Evolutionary conservation across 2,797 vertebrate genomes (phyloP), one percentile per base, ranked within the genome.

Genomic region (Tenualosa ilisha): DNA sequence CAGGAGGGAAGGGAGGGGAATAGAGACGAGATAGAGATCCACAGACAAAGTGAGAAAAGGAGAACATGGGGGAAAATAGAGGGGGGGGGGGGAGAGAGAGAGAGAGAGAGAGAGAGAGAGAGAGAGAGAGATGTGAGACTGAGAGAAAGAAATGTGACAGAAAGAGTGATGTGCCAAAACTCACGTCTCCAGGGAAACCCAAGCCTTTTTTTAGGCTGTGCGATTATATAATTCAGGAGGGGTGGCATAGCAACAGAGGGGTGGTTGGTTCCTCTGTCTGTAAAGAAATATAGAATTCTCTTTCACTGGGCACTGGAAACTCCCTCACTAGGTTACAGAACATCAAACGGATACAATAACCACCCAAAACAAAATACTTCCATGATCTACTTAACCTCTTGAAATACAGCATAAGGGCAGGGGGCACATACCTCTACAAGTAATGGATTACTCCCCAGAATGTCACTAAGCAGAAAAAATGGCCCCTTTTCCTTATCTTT

Each of bases 151-250:
- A 50, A 8, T 56, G 65, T 49, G 85, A 61, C 59, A 81, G 50
- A n/a, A 82, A 84, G 84, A 17, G n/a, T 65, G 89, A 91, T 88
- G 89, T 90, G 89, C 90, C 87, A 91, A 91, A 91, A 92, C 91
- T 90, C 90, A 89, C 84, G 85, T 94, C 92, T 95, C 94, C 93
- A 92, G 94, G 93, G 94, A 93, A 93, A 94, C 93, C 92, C 92
- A 91, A 88, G 88, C 92, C 94, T 95, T 94, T 95, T 94, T 94
- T 93, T 94, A 95, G 93, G 91, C 90, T 90, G 88, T 65, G 89
- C 89, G 90, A 92, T 93, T 93, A 94, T 91, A 91, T 90, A 89
- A 93, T 86, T 51, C 87, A 91, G 90, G 91, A 91, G 93, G 91
- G 92, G 93, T 83, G 86, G 93, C 94, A 94, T 93, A 91, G 93